Conservation (phyloP, 2,113 vertebrate species). For the Muntiacus muntjak region DNA sequence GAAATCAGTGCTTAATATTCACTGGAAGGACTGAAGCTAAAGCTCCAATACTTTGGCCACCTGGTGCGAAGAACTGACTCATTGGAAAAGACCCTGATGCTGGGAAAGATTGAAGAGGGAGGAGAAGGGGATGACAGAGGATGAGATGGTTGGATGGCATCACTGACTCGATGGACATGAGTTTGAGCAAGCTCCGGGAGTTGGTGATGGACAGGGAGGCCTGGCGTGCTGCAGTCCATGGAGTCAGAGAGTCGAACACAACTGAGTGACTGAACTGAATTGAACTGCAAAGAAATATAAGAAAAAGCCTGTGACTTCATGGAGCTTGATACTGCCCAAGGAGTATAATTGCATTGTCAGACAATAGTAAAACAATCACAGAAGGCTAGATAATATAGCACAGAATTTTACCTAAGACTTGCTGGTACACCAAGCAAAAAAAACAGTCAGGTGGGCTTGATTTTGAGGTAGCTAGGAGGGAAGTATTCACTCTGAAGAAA, state of each 20-base stretch:
- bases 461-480: neutral
- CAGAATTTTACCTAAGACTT: neutral
- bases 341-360: neutral
- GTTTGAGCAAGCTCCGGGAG: neutral
- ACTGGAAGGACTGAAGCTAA: neutral
- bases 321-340: neutral
- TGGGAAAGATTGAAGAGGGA: neutral
- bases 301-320: neutral
- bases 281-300: neutral
- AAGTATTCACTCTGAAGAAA: neutral
- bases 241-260: accelerated
- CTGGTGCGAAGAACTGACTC: neutral
- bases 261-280: neutral
- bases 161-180: neutral
- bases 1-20: neutral
- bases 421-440: neutral
- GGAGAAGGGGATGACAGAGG: neutral
- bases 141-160: neutral
- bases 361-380: neutral
- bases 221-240: neutral
- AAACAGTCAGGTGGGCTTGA: neutral
- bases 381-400: neutral
- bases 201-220: neutral
- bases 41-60: neutral
- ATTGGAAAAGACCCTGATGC: neutral